Conservation (phyloP, 2,113 vertebrate genomes). For the Cavia porcellus region DNA sequence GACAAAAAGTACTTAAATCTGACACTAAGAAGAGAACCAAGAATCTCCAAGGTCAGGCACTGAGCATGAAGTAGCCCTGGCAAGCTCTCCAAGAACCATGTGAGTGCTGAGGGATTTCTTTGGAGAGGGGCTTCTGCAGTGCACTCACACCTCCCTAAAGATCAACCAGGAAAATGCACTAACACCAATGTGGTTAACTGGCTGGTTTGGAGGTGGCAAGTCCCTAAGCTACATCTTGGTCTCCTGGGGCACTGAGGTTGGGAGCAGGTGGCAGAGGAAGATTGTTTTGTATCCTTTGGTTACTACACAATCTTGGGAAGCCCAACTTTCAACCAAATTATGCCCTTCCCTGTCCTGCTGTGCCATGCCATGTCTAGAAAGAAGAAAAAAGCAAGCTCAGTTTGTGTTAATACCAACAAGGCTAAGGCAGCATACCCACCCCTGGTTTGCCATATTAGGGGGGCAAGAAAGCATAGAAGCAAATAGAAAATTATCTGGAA, state of each 20-base stretch:
- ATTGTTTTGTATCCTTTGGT: background rate
- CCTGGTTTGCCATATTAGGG: background rate
- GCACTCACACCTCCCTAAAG: background rate
- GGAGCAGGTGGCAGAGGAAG: slow-evolving; percentile 52
- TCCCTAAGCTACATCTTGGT: slow-evolving; percentile 17
- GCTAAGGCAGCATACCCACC: background rate
- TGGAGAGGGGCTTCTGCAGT: background rate
- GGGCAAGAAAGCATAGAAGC: slow-evolving; percentile 1
- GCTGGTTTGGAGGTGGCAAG: background rate
- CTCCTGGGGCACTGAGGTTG: background rate
- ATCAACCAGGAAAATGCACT: background rate
- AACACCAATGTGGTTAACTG: background rate
- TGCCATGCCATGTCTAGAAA: background rate
- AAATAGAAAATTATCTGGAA: slow-evolving; percentile 43
- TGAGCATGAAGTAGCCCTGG: background rate
- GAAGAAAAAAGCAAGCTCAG: slow-evolving; percentile 12
- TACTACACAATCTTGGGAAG: slow-evolving; percentile 31
- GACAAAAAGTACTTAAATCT: slow-evolving; percentile 10
- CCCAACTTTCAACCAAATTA: background rate
- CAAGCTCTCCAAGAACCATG: background rate
- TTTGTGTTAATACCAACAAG: background rate
- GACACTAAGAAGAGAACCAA: background rate
- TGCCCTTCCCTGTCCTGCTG: background rate
- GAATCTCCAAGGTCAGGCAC: background rate
- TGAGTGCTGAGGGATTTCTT: background rate